Base-by-base conservation (phyloP, 2,797 vertebrate genomes). In the Hemibagrus guttatus region DNA sequence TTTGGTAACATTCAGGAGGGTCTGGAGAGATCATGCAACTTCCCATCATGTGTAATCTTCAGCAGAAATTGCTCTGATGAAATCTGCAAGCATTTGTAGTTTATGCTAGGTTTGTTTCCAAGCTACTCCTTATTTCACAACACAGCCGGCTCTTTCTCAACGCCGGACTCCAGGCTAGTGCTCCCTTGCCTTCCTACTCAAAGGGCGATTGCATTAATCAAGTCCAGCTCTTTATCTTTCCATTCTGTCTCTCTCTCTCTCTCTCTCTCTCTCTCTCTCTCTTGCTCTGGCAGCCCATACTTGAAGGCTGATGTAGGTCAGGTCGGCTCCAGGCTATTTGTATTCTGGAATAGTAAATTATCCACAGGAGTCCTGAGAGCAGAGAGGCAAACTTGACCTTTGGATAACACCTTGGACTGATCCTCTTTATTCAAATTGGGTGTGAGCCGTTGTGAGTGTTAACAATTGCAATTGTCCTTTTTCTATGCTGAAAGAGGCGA, bases 301-400 rank as follows among this genome's bases (percentile, higher is more conserved):
- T 89, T 63, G 81, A 87, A 75, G 88, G 88, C 88, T 85, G 88
- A 89, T 89, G 87, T 88, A 87, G 89, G 87, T 88, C 89, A 88
- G 85, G 71, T 82, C 79, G 85, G 79, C 89, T 90, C 85, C 39
- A 56, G 89, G 89, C 87, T 90, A 86, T 88, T 90, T 90, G 89
- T 88, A 90, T 90, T 87, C 87, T 84, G 83, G 85, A 86, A 86
- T 89, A 85, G 88, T 89, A 89, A 89, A 89, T 89, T 89, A 89
- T 87, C 88, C 86, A 66, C 84, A 87, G 88, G 86, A 84, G 86
- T 85, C 84, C 88, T 85, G 81, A 85, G 88, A 84, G 86, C 71
- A 66, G 86, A 85, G 88, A 87, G 86, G 87, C 80, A 87, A 86
- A 83, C 88, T 87, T 90, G 89, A 88, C 89, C 85, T 90, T 87